Evolutionary conservation across 1,140 invertebrate species (phyloP).

Genomic region (Palaemon carinicauda): DNA sequence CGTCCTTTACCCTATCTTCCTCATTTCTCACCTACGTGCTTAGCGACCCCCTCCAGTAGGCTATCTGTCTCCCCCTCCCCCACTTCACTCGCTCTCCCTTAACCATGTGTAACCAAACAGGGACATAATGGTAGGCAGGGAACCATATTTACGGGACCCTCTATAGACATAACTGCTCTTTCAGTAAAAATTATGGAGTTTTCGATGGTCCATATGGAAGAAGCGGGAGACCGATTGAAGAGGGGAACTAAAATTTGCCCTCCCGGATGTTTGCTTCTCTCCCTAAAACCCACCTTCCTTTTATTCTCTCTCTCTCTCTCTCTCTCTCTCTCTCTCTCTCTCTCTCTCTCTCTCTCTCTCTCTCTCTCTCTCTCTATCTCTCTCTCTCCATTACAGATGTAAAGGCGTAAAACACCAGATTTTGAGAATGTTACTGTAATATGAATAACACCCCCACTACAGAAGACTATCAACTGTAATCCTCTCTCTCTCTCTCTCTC

Average conservation of each 20-base stretch:
- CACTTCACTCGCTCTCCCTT: not conserved
- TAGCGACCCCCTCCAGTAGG: not conserved
- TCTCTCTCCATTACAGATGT: too few species aligned
- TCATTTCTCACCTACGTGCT: not conserved
- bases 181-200: not conserved
- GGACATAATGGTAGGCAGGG: not conserved
- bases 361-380: too few species aligned
- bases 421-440: too few species aligned
- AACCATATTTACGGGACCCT: not conserved
- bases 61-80: too few species aligned
- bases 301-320: not conserved
- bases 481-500: too few species aligned
- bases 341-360: not conserved
- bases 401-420: too few species aligned
- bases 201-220: not conserved
- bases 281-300: not conserved
- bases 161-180: not conserved
- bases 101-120: slow-evolving; percentile 12
- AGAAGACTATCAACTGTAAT: too few species aligned
- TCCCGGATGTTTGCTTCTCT: not conserved
- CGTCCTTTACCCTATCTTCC: not conserved
- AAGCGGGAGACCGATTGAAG: not conserved
- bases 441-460: too few species aligned
- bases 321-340: not conserved
- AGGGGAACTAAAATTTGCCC: not conserved